Percentiles rank a stretch among this genome's conserved stretches.
Conservation (phyloP, 2,113 vertebrate species). For the Elephas maximus region DNA sequence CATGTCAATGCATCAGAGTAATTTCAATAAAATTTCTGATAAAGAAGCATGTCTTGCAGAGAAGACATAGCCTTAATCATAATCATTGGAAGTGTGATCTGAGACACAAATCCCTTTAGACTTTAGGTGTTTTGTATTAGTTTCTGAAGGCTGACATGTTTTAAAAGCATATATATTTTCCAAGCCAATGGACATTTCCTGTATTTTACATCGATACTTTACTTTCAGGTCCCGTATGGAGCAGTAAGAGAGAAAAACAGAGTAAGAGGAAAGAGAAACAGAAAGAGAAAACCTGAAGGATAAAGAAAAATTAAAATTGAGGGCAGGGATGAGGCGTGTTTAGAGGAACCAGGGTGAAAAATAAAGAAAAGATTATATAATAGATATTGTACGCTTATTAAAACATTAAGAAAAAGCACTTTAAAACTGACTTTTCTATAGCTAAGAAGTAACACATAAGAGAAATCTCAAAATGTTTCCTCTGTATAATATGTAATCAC, state of each 20-base stretch:
- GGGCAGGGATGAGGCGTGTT: neutral
- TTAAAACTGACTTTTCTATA: neutral
- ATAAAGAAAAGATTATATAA: neutral
- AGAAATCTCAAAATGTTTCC: neutral
- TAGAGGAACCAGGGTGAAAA: neutral
- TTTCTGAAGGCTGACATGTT: neutral
- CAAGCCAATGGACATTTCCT: neutral
- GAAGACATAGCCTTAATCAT: neutral
- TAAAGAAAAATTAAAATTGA: neutral
- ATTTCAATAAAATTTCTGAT: neutral
- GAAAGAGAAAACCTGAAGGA: conserved; percentile 15
- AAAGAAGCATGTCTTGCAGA: neutral
- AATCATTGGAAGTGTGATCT: neutral
- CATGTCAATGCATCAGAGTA: conserved; percentile 16
- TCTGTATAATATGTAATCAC: neutral
- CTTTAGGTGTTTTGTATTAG: neutral
- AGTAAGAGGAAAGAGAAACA: neutral
- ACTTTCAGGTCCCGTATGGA: neutral
- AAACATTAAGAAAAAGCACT: neutral
- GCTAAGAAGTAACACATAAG: neutral
- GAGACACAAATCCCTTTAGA: neutral
- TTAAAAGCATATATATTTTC: neutral
- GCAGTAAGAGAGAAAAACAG: neutral
- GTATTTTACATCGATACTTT: neutral
- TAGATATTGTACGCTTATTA: neutral